Evolutionary conservation across 2,888 invertebrate genomes (phyloP).

Genomic region (Ennomos fuscantarius): DNA sequence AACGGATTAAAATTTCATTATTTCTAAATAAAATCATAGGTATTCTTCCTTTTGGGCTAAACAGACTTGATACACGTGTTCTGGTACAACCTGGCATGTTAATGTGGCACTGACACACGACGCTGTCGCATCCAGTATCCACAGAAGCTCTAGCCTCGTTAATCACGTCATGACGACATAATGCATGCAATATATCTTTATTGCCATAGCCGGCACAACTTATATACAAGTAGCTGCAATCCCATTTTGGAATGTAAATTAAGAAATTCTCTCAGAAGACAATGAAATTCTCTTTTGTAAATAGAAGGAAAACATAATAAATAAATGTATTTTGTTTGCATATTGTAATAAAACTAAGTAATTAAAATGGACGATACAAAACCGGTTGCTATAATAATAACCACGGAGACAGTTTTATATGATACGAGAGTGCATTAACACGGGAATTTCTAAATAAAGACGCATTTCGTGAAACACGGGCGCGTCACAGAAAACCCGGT

Average conservation of each 20-base stretch:
- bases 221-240: too few relatives aligned
- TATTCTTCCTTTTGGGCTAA: too few relatives aligned
- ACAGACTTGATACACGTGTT: background rate
- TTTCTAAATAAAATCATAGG: too few relatives aligned
- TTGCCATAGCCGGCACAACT: conserved; percentile 1
- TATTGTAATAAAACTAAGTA: background rate
- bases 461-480: conserved; percentile 23
- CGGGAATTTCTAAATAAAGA: conserved; percentile 23
- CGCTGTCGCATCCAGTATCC: conserved; percentile 22
- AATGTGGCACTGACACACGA: conserved; percentile 27
- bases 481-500: conserved; percentile 35
- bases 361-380: background rate
- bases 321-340: too few relatives aligned
- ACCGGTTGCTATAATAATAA: conserved; percentile 5
- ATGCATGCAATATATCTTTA: conserved; percentile 1
- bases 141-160: conserved; percentile 25
- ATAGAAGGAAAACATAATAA: too few relatives aligned
- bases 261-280: too few relatives aligned
- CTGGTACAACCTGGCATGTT: conserved; percentile 15
- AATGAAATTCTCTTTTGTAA: too few relatives aligned
- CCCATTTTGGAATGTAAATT: too few relatives aligned
- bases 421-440: conserved; percentile 19
- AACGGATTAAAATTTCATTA: too few relatives aligned
- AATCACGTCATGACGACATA: conserved; percentile 23
- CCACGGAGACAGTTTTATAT: conserved; percentile 11